Evolutionary conservation across 53 echinoderm and acorn worm species (phyloP).

Genomic region (Zoroaster sp.): DNA sequence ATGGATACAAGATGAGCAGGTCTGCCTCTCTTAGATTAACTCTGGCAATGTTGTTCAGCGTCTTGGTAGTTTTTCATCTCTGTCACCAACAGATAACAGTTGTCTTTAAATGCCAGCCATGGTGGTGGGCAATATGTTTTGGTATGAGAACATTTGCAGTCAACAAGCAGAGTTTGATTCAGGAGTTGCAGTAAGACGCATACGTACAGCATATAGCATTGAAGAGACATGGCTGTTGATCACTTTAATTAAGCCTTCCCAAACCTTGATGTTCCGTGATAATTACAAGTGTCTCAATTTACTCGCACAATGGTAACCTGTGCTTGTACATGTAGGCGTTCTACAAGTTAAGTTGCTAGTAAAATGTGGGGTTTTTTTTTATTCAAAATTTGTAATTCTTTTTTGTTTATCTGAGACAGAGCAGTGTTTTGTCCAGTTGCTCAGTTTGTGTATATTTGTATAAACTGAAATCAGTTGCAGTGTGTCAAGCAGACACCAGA

Average conservation of each 20-base stretch:
- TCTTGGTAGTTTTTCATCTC: not conserved
- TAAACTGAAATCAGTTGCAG: no score
- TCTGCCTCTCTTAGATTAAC: not conserved
- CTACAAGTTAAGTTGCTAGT: not conserved
- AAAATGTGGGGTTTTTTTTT: no score
- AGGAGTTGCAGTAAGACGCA: not conserved
- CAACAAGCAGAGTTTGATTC: not conserved
- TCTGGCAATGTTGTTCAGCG: constrained; percentile 5
- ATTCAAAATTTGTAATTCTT: no score
- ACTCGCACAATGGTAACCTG: no score
- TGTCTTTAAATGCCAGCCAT: not conserved
- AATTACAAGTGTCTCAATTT: no score
- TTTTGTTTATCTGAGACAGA: no score
- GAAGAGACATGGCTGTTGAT: no score
- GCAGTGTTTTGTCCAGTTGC: no score
- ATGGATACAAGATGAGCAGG: constrained; percentile 10
- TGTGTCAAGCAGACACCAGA: no score
- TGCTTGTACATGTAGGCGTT: no score
- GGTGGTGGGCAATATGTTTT: not conserved
- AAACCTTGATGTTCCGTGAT: not conserved
- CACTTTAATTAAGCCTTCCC: no score
- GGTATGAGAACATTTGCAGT: not conserved
- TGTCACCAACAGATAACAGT: not conserved
- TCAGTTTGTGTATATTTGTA: no score
- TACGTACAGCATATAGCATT: not conserved